phyloP scores from a whole-genome alignment of 2,797 vertebrate genomes.

The Valencia hispanica region DNA sequence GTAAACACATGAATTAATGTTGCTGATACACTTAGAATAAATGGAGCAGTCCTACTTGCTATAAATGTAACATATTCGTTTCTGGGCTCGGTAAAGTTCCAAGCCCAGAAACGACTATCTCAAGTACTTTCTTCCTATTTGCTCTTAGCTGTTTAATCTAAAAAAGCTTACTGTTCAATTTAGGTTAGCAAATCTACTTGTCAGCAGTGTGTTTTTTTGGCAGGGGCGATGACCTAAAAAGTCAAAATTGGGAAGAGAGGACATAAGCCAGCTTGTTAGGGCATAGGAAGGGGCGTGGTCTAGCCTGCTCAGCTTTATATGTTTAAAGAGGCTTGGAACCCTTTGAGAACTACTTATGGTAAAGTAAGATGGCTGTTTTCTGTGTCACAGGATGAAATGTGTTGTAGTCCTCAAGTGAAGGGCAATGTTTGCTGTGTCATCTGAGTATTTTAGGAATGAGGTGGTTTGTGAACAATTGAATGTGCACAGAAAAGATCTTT shows the following conservation, averaged over 20 bases:
- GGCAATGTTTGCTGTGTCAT: neutral
- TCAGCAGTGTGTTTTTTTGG: too few relatives aligned
- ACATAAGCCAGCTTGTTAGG: neutral
- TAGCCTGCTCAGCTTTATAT: neutral
- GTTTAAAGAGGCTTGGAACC: neutral
- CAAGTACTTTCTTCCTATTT: neutral
- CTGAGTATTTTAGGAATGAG: neutral
- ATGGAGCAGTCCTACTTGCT: too few relatives aligned
- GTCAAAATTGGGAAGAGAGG: too few relatives aligned
- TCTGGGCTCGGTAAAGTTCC: too few relatives aligned
- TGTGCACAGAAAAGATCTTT: neutral
- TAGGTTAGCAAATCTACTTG: too few relatives aligned
- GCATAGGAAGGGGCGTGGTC: too few relatives aligned
- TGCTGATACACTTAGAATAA: too few relatives aligned
- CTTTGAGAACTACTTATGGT: neutral
- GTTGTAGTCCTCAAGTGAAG: neutral
- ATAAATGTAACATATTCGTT: too few relatives aligned
- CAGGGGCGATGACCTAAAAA: too few relatives aligned
- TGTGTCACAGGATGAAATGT: neutral
- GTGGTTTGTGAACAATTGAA: neutral
- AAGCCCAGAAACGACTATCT: neutral
- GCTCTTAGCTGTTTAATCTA: neutral
- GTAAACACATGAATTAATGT: neutral
- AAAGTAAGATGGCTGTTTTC: neutral
- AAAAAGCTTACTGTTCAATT: too few relatives aligned